Evolutionary conservation across 2,888 invertebrate species (phyloP), one percentile per base, ranked within the genome.

Genomic region (Drosophila monieri): DNA sequence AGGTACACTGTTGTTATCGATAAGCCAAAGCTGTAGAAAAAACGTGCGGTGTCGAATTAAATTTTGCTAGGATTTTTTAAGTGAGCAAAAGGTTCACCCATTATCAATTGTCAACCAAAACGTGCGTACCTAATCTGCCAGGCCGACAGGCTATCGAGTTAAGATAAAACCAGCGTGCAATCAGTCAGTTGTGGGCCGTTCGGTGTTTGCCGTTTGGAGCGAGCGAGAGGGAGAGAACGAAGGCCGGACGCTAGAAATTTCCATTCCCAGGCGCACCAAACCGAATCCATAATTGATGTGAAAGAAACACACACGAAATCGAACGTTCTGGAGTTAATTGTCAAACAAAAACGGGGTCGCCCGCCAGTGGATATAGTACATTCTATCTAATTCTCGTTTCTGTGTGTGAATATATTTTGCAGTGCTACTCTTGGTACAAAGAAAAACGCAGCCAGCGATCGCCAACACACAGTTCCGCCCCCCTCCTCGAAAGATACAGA

Each of bases 221-320:
- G 43, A 65, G 47, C 47, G 30, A 67, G 64, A 32, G 12, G 25
- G 46, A 25, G 21, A 46, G 9, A 55, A 12, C 12, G 65, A 66
- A 68, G 57, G 68, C 65, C 65, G 65, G 58, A 69, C 69, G 59
- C 70, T 69, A 49, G 30, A 72, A 25, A 67, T 77, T 78, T 78
- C 59, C 48, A 35, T 49, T 64, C 23, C 27, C 27, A 52, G 47
- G 56, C 72, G 18, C 3, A 23, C 4, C 32, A 58, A 59, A 25
- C 41, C 27, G 53, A 77, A 85, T 85, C 41, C 58, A 85, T 79
- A 79, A 80, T 76, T 80, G 39, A 73, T 79, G 52, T 74, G 56
- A 67, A 72, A 61, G 64, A 52, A 47, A 12, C 12, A 18, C 5
- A 59, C 61, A 68, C 65, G 44, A 32, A 57, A 60, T 37, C 43